Evolutionary conservation across 2,113 vertebrate species (phyloP).

Genomic region (Ptilorrhoa leucosticta): DNA sequence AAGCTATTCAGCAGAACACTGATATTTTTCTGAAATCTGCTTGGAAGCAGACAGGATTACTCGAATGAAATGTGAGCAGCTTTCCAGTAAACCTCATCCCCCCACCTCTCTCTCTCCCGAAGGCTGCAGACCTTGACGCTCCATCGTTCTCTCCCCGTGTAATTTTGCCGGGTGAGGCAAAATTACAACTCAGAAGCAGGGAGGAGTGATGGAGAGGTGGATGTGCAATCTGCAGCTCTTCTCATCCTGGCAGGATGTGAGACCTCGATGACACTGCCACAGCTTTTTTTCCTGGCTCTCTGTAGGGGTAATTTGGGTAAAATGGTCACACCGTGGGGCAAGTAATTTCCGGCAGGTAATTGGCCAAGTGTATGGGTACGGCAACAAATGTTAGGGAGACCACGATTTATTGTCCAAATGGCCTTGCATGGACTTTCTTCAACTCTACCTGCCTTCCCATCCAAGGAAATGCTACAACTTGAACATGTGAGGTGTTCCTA

Average conservation of each 20-base stretch:
- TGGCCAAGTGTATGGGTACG: background rate
- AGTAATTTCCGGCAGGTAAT: background rate
- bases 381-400: background rate
- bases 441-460: background rate
- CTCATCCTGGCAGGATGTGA: background rate
- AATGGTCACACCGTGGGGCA: background rate
- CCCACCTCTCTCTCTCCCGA: background rate
- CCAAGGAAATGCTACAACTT: accelerated
- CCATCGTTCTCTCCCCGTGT: accelerated
- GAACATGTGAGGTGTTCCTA: accelerated
- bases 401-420: accelerated
- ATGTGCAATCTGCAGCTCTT: background rate
- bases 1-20: conserved; percentile 56
- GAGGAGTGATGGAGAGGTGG: background rate
- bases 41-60: conserved; percentile 63
- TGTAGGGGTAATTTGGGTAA: background rate
- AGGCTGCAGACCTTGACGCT: background rate
- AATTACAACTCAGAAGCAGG: background rate
- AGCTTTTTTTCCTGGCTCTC: background rate
- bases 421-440: background rate
- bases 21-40: conserved; percentile 61
- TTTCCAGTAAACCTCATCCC: conserved; percentile 47
- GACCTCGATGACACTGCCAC: background rate
- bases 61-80: conserved; percentile 31
- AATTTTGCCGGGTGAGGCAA: accelerated